Evolutionary conservation across 2,888 invertebrate genomes (phyloP).

Genomic region (Trissolcus japonicus): DNA sequence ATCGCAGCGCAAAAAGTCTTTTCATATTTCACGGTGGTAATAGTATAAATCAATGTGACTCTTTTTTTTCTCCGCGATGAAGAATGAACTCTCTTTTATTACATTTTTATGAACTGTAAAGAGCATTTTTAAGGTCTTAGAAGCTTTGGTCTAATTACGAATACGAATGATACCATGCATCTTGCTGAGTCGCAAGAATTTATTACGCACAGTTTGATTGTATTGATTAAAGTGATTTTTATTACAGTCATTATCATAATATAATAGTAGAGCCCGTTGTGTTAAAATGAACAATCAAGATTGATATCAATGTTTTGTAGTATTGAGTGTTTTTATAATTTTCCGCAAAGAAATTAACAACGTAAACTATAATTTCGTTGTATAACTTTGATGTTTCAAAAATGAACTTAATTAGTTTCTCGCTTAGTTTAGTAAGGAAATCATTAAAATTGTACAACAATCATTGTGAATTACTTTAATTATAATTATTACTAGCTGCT

Average conservation of each 20-base stretch:
- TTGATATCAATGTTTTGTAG: too few relatives aligned
- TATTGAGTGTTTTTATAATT: too few relatives aligned
- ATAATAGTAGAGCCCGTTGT: too few relatives aligned
- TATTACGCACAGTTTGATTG: background rate
- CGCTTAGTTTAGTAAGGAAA: too few relatives aligned
- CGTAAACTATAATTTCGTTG: too few relatives aligned
- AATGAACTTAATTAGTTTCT: too few relatives aligned
- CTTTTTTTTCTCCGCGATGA: slow-evolving; percentile 10
- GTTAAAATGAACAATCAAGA: too few relatives aligned
- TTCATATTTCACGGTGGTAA: slow-evolving; percentile 17
- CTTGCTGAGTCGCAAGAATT: background rate
- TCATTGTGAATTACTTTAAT: too few relatives aligned
- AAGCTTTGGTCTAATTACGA: slow-evolving; percentile 15
- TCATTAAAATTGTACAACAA: too few relatives aligned
- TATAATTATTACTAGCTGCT: too few relatives aligned
- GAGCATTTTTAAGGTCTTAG: slow-evolving; percentile 15
- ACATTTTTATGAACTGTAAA: slow-evolving; percentile 24
- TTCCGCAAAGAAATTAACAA: too few relatives aligned
- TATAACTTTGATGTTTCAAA: too few relatives aligned
- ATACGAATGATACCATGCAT: slow-evolving; percentile 1
- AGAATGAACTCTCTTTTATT: slow-evolving; percentile 16
- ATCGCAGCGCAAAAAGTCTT: slow-evolving; percentile 12
- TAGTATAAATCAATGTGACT: slow-evolving; percentile 33
- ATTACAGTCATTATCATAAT: background rate
- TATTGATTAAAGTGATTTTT: slow-evolving; percentile 3